These are phyloP conservation scores for Osedax frankpressi DNA, from an alignment of 2,888 invertebrate genomes.

Conservation along the genomic window DNA sequence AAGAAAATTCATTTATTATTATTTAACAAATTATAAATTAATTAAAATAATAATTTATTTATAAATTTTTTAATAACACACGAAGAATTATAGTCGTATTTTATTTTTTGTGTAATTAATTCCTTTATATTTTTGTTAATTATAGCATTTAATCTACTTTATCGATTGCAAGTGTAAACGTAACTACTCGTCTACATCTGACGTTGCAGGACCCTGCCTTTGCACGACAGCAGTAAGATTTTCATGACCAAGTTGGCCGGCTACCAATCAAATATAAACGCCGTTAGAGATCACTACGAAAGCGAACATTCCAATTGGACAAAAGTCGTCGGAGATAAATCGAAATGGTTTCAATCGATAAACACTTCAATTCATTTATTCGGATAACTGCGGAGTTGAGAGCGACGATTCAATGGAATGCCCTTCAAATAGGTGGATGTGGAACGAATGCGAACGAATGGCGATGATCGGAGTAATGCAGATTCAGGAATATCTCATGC, in stretches of 20 bases:
- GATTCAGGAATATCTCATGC: constrained; percentile 42
- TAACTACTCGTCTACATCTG: background rate
- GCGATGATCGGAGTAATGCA: constrained; percentile 36
- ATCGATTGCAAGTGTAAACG: background rate
- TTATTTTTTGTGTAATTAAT: no score
- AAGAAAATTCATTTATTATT: no score
- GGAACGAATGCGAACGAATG: constrained; percentile 36
- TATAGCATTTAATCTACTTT: no score
- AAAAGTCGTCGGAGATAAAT: constrained; percentile 33
- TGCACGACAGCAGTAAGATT: constrained; percentile 45
- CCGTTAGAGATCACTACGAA: constrained; percentile 38
- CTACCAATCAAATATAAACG: constrained; percentile 32
- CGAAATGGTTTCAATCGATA: no score
- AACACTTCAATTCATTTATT: no score
- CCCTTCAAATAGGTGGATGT: constrained; percentile 26
- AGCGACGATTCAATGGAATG: no score
- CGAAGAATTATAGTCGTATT: no score
- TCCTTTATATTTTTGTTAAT: no score
- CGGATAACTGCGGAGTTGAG: no score
- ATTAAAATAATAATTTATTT: no score
- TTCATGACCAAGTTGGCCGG: constrained; percentile 36
- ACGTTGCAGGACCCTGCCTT: constrained; percentile 31
- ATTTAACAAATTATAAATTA: no score
- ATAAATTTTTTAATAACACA: no score
- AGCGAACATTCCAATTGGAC: constrained; percentile 40